Evolutionary conservation across 1,140 invertebrate genomes (phyloP).

Genomic region (Penaeus indicus): DNA sequence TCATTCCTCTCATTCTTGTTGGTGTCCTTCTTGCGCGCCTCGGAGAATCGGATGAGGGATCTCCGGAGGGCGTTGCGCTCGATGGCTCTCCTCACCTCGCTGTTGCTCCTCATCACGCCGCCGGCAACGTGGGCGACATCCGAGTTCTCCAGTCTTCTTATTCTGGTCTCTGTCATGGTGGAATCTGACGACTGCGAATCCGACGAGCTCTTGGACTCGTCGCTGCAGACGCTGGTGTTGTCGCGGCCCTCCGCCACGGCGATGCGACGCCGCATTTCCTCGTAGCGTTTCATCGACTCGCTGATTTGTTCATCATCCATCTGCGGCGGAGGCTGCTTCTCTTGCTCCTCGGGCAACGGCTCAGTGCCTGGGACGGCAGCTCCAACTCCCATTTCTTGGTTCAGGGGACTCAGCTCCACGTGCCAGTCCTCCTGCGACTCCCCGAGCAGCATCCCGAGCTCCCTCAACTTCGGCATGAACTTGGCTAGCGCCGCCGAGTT

Average conservation of each 20-base stretch:
- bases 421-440: constrained; percentile 62
- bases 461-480: constrained; percentile 55
- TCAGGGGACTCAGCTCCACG: constrained; percentile 61
- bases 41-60: constrained; percentile 77
- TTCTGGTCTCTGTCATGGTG: constrained; percentile 63
- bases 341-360: constrained; percentile 12
- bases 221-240: constrained; percentile 60
- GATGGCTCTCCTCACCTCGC: constrained; percentile 72
- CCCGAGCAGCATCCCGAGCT: constrained; percentile 58
- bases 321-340: constrained; percentile 53
- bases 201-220: constrained; percentile 57
- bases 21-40: constrained; percentile 65
- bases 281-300: constrained; percentile 64
- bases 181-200: constrained; percentile 64
- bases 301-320: constrained; percentile 66
- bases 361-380: not conserved
- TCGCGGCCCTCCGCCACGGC: constrained; percentile 63
- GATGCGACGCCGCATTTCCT: constrained; percentile 65
- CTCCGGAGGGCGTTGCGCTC: constrained; percentile 81
- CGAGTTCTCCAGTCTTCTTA: constrained; percentile 61
- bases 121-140: constrained; percentile 64
- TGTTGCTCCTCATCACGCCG: constrained; percentile 64
- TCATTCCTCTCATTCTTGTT: constrained; percentile 66
- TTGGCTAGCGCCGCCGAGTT: constrained; percentile 47
- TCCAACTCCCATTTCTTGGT: constrained; percentile 35